These are phyloP conservation scores for Drosophila siamana DNA, from an alignment of 2,888 invertebrate species.

Conservation along the genomic window DNA sequence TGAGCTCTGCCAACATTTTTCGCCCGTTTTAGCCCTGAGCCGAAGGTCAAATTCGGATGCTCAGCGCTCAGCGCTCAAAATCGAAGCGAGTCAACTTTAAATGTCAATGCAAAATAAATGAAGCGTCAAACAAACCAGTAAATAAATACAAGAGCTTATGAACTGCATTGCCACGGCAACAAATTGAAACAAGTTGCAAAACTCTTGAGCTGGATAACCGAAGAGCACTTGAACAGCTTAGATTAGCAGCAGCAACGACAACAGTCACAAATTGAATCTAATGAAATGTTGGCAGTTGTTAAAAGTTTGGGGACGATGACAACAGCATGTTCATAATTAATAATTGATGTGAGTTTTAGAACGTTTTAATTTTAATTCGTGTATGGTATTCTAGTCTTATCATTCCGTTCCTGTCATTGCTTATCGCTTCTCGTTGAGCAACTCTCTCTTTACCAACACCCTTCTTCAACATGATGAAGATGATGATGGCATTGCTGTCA, in stretches of 20 bases:
- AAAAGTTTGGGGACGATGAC: background rate
- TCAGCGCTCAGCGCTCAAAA: too few relatives aligned
- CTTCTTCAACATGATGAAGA: slow-evolving; percentile 20
- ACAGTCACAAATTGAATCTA: slow-evolving; percentile 21
- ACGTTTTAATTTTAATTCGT: background rate
- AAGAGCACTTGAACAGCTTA: slow-evolving; percentile 9
- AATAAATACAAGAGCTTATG: slow-evolving; percentile 18
- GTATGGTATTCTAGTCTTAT: background rate
- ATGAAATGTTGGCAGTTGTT: slow-evolving; percentile 23
- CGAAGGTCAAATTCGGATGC: slow-evolving; percentile 49
- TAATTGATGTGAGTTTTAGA: background rate
- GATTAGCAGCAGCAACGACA: background rate
- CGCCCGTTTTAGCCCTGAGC: slow-evolving; percentile 1
- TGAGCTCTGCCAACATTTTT: background rate
- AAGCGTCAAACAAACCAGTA: slow-evolving; percentile 32
- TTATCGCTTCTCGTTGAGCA: slow-evolving; percentile 26
- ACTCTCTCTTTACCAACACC: slow-evolving; percentile 27
- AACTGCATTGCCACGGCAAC: slow-evolving; percentile 41
- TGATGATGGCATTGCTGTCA: slow-evolving; percentile 25
- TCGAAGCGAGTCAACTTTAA: slow-evolving; percentile 24
- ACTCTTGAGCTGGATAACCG: background rate
- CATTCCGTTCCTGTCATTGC: slow-evolving; percentile 4
- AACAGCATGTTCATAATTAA: background rate
- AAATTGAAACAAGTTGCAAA: slow-evolving; percentile 23
- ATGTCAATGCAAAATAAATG: slow-evolving; percentile 54